Conservation (phyloP, 2,797 vertebrate species). For the Nannoperca obscura region DNA sequence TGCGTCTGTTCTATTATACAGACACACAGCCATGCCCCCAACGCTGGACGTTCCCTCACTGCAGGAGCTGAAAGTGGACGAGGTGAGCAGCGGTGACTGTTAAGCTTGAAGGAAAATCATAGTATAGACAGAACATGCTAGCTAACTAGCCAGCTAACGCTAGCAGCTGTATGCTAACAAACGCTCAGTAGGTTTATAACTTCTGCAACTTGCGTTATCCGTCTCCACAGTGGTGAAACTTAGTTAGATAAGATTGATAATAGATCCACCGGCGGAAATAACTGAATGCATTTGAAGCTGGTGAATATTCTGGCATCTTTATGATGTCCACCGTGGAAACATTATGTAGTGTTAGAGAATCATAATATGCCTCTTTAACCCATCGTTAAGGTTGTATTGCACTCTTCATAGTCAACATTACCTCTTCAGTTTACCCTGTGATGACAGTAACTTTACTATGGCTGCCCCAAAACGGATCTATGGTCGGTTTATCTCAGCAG, state of each 20-base stretch:
- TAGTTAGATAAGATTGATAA: neutral
- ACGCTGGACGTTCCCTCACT: constrained; percentile 84
- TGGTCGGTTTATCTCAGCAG: neutral
- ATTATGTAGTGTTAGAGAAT: neutral
- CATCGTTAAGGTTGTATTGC: neutral
- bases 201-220: neutral
- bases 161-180: constrained; percentile 3
- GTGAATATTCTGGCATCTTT: neutral
- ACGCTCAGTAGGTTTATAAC: neutral
- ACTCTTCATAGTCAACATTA: neutral
- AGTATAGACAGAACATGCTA: constrained; percentile 18
- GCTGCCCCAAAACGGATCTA: neutral
- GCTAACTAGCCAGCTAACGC: constrained; percentile 56
- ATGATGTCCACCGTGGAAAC: neutral
- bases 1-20: constrained; percentile 18
- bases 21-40: constrained; percentile 84
- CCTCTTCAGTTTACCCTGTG: fast-evolving
- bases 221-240: neutral
- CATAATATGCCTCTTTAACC: neutral
- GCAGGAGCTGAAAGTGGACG: constrained; percentile 90
- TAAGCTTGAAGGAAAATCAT: neutral
- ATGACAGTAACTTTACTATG: neutral
- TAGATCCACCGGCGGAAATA: neutral
- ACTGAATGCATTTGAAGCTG: fast-evolving
- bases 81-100: constrained; percentile 84